Conservation (phyloP, 2,113 vertebrate species). For the Pelmatolapia mariae region DNA sequence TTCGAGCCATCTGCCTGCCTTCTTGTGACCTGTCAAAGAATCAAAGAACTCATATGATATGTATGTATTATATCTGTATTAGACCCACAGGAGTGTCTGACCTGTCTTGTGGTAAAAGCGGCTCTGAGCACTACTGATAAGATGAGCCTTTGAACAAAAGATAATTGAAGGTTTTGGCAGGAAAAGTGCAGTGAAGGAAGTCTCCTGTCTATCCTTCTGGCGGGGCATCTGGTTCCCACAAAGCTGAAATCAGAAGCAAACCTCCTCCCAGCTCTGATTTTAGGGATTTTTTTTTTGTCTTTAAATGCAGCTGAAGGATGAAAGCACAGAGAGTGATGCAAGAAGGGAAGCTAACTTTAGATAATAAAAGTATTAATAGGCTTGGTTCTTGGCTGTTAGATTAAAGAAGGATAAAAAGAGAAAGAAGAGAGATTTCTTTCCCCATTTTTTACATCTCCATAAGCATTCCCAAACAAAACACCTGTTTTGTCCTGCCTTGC, state of each 20-base stretch:
- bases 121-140: background rate
- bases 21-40: background rate
- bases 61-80: background rate
- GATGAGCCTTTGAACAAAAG: slow-evolving; percentile 7
- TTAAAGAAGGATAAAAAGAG: background rate
- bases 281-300: background rate
- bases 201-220: slow-evolving; percentile 2
- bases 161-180: slow-evolving; percentile 45
- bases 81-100: background rate
- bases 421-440: background rate
- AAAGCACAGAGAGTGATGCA: background rate
- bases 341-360: background rate
- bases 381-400: background rate
- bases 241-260: slow-evolving; percentile 9
- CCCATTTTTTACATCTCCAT: background rate
- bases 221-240: slow-evolving; percentile 38
- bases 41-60: background rate
- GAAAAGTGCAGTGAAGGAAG: slow-evolving; percentile 21
- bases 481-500: slow-evolving; percentile 2
- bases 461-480: slow-evolving; percentile 11
- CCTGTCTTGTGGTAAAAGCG: background rate
- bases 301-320: background rate
- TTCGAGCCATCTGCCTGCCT: background rate
- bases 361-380: background rate
- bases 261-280: background rate